These are phyloP conservation scores for Cordilura impudica DNA, from an alignment of 2,888 invertebrate genomes.

Conservation along the genomic window DNA sequence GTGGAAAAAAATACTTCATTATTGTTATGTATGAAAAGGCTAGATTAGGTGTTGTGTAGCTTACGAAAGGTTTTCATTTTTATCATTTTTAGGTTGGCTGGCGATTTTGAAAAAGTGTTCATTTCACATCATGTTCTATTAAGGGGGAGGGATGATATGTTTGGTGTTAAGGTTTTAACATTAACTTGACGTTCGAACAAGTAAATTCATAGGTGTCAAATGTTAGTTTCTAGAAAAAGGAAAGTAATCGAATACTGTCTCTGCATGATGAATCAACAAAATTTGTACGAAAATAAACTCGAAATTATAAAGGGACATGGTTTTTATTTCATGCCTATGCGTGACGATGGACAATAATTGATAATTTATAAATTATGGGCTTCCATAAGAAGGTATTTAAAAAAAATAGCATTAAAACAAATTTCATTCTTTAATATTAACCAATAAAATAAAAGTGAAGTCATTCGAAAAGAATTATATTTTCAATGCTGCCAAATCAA, in stretches of 20 bases:
- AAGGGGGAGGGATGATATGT: neutral
- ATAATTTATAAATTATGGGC: no score
- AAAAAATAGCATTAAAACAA: no score
- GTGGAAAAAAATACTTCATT: neutral
- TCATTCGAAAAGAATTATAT: no score
- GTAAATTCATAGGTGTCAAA: slow-evolving; percentile 59
- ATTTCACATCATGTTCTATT: slow-evolving; percentile 18
- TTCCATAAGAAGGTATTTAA: no score
- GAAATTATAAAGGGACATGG: no score
- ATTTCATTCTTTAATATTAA: no score
- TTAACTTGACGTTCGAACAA: neutral
- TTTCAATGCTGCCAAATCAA: no score
- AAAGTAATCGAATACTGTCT: neutral
- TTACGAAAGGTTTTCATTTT: slow-evolving; percentile 2
- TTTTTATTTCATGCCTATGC: no score
- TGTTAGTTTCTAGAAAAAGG: slow-evolving; percentile 23
- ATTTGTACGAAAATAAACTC: slow-evolving; percentile 3
- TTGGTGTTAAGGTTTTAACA: neutral
- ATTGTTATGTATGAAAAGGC: neutral
- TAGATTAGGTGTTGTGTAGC: neutral
- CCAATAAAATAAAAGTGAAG: no score
- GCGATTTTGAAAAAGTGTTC: slow-evolving; percentile 20
- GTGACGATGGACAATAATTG: no score
- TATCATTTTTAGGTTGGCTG: neutral
- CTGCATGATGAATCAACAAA: neutral